Evolutionary conservation across 2,888 invertebrate genomes (phyloP).

Genomic region (Mechanitis mazaeus): DNA sequence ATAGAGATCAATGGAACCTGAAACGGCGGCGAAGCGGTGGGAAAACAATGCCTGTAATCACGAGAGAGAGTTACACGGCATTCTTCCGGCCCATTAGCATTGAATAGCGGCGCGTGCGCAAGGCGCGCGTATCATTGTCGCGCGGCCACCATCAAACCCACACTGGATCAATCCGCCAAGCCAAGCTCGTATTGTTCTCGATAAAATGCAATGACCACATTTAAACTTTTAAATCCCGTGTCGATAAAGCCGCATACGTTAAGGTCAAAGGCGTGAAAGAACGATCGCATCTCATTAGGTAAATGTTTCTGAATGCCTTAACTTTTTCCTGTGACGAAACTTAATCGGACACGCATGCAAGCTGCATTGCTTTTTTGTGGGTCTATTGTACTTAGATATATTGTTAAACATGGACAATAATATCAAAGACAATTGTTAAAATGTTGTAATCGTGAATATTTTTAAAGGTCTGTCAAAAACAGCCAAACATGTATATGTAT

Average conservation of each 20-base stretch:
- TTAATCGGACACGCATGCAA: slow-evolving; percentile 23
- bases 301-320: slow-evolving; percentile 21
- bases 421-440: not conserved
- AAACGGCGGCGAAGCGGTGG: slow-evolving; percentile 28
- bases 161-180: slow-evolving; percentile 58
- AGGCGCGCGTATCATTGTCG: slow-evolving; percentile 60
- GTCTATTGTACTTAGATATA: slow-evolving; percentile 14
- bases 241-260: slow-evolving; percentile 18
- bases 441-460: not conserved
- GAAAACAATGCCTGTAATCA: slow-evolving; percentile 58
- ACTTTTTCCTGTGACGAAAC: slow-evolving; percentile 29
- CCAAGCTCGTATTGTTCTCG: slow-evolving; percentile 59
- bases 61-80: slow-evolving; percentile 61
- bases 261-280: slow-evolving; percentile 30
- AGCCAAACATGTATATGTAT: slow-evolving; percentile 11
- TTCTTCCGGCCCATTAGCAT: slow-evolving; percentile 73
- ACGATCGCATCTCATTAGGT: slow-evolving; percentile 26
- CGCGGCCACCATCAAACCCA: slow-evolving; percentile 36
- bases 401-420: slow-evolving; percentile 5
- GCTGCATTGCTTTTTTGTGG: slow-evolving; percentile 10
- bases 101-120: slow-evolving; percentile 66
- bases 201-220: slow-evolving; percentile 64
- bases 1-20: slow-evolving; percentile 24
- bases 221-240: slow-evolving; percentile 49
- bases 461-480: not conserved